phyloP scores from a whole-genome alignment of 2,797 vertebrate genomes.

The Anguilla megastoma region DNA sequence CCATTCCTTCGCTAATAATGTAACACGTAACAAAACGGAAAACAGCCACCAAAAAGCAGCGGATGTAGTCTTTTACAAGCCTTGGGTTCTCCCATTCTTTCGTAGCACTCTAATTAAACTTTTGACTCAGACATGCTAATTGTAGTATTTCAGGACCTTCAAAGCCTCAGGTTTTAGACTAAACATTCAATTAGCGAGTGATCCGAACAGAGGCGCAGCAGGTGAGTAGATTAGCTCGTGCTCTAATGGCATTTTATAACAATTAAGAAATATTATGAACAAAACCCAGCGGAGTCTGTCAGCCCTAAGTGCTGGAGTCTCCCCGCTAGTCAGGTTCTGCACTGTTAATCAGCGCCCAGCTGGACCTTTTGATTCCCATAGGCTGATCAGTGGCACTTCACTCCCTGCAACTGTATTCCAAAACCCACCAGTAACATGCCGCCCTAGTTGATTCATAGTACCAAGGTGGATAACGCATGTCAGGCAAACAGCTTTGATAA shows the following conservation, averaged over 20 bases:
- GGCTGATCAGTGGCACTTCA: background rate
- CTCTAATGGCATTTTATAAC: background rate
- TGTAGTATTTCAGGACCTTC: background rate
- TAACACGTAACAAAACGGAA: background rate
- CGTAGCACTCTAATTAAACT: background rate
- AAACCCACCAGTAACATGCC: background rate
- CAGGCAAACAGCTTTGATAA: background rate
- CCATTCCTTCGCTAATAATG: background rate
- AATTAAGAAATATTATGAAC: background rate
- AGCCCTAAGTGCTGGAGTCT: background rate
- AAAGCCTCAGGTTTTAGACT: background rate
- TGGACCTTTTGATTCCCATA: background rate
- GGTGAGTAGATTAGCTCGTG: background rate
- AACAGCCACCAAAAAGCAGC: background rate
- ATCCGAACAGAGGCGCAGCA: background rate
- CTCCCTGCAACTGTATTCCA: background rate
- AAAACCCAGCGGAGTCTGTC: background rate
- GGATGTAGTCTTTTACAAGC: background rate
- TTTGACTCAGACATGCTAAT: background rate
- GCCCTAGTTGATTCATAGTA: background rate
- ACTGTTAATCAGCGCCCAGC: background rate
- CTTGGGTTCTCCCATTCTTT: background rate
- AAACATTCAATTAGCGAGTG: background rate
- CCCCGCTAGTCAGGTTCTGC: background rate
- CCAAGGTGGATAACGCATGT: background rate